Evolutionary conservation across 2,797 vertebrate species (phyloP), one percentile per base, ranked within the genome.

Genomic region (Petrocephalus sullivani): DNA sequence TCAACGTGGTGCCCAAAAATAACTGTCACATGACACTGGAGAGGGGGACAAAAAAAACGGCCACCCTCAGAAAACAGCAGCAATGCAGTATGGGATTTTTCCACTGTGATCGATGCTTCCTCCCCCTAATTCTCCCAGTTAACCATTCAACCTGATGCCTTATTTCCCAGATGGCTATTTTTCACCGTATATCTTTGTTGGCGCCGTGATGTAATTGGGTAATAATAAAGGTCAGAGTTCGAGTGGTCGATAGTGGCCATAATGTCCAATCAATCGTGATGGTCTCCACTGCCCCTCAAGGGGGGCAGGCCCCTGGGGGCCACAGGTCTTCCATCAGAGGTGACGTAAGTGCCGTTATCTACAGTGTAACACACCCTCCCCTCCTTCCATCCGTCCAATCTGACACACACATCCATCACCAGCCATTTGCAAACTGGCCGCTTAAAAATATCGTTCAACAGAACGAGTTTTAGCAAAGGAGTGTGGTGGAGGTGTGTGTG

Each of bases 201-300:
- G 85, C 23, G 56, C 16, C 23, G 23, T 56, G 83, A 51, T 51
- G 54, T 53, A 85, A 21, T 85, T n/a, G 41, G 78, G 41, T 54
- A 67, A 86, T 78, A 81, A 87, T 78, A 86, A 41, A 64, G 85
- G 85, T 82, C 85, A 87, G 37, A 57, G 85, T 56, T 81, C 14
- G 41, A 87, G 21, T 33, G 75, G 71, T 53, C 19, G 41, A 89
- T 58, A 1, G 82, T 16, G 4, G 56, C 16, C 23, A 60, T 87
- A 51, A 82, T 82, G 56, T 81, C 86, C 53, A 87, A 89, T 82
- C 85, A 60, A 37, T 78, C 9, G 46, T 7, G 71, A 33, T 37
- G 16, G 64, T 84, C 23, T 57, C 14, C 12, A 51, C 49, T 3
- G 19, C 10, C 78, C 23, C 9, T n/a, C 7, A 19, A 6, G 82